Evolutionary conservation across 2,888 invertebrate genomes (phyloP).

Genomic region (Halocaridina rubra): DNA sequence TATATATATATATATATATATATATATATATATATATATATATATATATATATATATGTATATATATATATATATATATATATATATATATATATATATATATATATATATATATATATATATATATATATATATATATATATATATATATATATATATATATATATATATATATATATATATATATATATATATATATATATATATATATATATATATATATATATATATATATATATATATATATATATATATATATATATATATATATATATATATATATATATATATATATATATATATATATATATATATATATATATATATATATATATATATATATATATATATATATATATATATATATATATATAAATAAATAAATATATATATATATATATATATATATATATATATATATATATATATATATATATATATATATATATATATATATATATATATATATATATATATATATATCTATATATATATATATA

Average conservation of each 20-base stretch:
- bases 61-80: slow-evolving; percentile 3
- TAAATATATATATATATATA: neutral
- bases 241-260: neutral
- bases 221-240: slow-evolving; percentile 4
- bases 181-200: slow-evolving; percentile 2
- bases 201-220: neutral
- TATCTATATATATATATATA: neutral
- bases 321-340: slow-evolving; percentile 7
- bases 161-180: slow-evolving; percentile 1
- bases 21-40: neutral
- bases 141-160: neutral
- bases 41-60: neutral
- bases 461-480: neutral
- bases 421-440: slow-evolving; percentile 6
- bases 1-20: neutral
- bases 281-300: slow-evolving; percentile 2
- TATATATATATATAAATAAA: neutral
- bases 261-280: neutral
- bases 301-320: neutral
- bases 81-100: slow-evolving; percentile 11
- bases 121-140: neutral
- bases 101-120: neutral
- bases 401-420: slow-evolving; percentile 14
- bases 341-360: neutral
- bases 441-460: neutral